Base-by-base conservation (phyloP, 2,888 invertebrate genomes). In the Asteroscopus sphinx region DNA sequence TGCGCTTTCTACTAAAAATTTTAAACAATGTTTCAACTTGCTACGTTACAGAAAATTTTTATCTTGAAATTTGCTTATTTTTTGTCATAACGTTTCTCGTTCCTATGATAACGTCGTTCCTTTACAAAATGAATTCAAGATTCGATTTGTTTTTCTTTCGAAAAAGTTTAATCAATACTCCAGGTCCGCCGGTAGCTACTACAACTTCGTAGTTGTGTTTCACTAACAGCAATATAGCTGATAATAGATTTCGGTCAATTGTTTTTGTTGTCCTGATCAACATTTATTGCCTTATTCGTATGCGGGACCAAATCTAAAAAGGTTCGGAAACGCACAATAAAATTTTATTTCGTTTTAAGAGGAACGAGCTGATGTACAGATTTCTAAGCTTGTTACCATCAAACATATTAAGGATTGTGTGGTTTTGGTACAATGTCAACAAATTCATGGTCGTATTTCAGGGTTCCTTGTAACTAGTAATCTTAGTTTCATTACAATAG, bases 211-310 rank as follows among this genome's bases (percentile, higher is more conserved):
- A 67, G 63, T 66, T 42, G 61, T 67, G 56, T 69, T 82, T 81
- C 73, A 73, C 79, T 81, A 83, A 83, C 85, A 83, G 76, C 80
- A 81, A 81, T 85, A 86, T 80, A 77, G 77, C 76, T 85, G 79
- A 83, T 87, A 89, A 88, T 87, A 85, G 85, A 86, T 87, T 87
- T 86, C 76, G 75, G 82, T 80, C 85, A 85, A 89, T 89, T 90
- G 89, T 88, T 91, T 90, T 85, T 86, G 86, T 86, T 87, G 82
- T 85, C 80, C 82, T 88, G 87, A 90, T 90, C 87, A 90, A 88
- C 87, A 85, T 89, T 91, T 90, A 92, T 91, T 87, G 83, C 90
- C 89, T 88, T 82, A 89, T 92, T 91, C 80, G 89, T 91, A 91
- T 92, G 85, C 91, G 80, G 89, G 89, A 80, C 89, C 83, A 85